Conservation (phyloP, 2,888 invertebrate genomes). For the Catocala sponsa region DNA sequence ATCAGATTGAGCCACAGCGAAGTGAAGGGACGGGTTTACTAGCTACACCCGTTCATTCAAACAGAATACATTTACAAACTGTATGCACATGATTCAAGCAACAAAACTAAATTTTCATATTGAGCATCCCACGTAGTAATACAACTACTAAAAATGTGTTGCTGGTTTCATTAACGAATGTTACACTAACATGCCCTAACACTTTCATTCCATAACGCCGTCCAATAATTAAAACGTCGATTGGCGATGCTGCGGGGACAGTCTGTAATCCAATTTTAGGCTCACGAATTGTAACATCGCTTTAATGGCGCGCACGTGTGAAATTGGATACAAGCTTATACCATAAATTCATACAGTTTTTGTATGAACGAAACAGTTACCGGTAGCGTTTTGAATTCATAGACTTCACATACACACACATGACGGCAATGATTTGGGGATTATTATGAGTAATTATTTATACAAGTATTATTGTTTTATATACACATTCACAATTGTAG, state of each 20-base stretch:
- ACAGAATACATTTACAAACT: too few species aligned
- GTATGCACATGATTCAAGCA: too few species aligned
- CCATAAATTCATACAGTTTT: slow-evolving; percentile 13
- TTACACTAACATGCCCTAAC: not conserved
- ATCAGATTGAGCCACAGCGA: too few species aligned
- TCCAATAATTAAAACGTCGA: slow-evolving; percentile 29
- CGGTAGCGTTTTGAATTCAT: slow-evolving; percentile 4
- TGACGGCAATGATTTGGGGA: not conserved
- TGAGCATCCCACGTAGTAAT: too few species aligned
- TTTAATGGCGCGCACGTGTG: slow-evolving; percentile 28
- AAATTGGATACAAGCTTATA: slow-evolving; percentile 33
- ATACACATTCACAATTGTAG: too few species aligned
- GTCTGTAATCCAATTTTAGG: slow-evolving; percentile 41
- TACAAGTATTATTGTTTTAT: too few species aligned
- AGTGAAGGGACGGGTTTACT: too few species aligned
- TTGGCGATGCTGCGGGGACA: slow-evolving; percentile 11
- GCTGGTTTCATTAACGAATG: not conserved
- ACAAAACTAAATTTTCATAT: too few species aligned
- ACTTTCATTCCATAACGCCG: slow-evolving; percentile 9
- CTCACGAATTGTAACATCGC: slow-evolving; percentile 19
- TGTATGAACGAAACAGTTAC: slow-evolving; percentile 1
- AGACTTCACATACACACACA: not conserved
- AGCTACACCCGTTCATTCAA: too few species aligned
- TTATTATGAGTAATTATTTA: not conserved
- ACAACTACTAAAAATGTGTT: not conserved